These are phyloP conservation scores for Elachura formosa DNA, from an alignment of 2,113 vertebrate genomes.

Conservation along the genomic window DNA sequence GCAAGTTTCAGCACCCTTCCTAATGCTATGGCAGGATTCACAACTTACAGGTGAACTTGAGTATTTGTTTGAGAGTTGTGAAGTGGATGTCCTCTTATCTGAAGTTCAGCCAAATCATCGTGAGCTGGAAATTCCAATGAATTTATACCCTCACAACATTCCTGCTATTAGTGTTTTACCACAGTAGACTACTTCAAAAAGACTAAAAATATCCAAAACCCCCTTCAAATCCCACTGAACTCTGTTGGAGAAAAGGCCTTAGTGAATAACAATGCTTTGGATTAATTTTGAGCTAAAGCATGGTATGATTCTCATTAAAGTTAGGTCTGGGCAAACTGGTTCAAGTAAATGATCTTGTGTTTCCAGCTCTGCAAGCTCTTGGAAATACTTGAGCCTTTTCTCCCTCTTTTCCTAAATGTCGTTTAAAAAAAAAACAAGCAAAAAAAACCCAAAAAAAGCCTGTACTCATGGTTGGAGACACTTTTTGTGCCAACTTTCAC, in stretches of 20 bases:
- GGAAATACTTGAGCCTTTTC: background rate
- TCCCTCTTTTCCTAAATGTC: background rate
- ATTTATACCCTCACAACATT: background rate
- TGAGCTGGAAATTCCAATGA: background rate
- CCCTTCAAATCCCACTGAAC: background rate
- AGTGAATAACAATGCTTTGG: background rate
- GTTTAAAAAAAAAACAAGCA: background rate
- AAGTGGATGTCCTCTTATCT: background rate
- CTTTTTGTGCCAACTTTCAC: conserved; percentile 40
- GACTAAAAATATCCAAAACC: background rate
- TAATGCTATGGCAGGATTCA: background rate
- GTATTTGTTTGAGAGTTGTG: background rate
- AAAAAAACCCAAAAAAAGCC: background rate
- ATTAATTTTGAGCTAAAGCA: background rate
- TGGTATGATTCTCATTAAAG: background rate
- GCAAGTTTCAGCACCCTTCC: background rate
- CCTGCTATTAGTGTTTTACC: background rate
- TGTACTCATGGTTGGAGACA: conserved; percentile 13
- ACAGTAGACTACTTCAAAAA: background rate
- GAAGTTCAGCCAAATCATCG: background rate
- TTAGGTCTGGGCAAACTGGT: background rate
- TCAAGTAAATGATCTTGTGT: background rate
- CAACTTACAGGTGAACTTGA: background rate
- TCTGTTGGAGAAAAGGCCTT: background rate
- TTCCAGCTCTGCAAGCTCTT: background rate